These are phyloP conservation scores for Tupaia tana DNA, from an alignment of 2,113 vertebrate genomes.

Conservation along the genomic window DNA sequence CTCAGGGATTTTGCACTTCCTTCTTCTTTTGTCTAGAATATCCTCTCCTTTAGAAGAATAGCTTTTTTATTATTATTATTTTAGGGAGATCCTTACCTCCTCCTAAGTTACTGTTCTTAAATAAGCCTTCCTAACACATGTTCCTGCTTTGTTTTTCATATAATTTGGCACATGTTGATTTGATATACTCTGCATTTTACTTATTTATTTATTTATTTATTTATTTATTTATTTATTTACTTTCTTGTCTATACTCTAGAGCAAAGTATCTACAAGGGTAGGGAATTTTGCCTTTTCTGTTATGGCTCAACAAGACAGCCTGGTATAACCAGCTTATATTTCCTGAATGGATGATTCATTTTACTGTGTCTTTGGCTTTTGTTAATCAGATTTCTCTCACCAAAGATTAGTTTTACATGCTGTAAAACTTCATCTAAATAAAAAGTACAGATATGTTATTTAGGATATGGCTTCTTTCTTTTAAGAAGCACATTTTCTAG, in stretches of 20 bases:
- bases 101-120: background rate
- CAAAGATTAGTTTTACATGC: background rate
- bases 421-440: constrained; percentile 12
- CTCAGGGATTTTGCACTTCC: background rate
- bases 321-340: background rate
- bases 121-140: background rate
- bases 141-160: background rate
- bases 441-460: background rate
- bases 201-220: background rate
- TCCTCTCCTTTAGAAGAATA: background rate
- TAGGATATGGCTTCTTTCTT: background rate
- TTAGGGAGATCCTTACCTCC: background rate
- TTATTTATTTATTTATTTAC: background rate
- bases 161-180: background rate
- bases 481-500: background rate
- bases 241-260: background rate
- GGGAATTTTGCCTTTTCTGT: background rate
- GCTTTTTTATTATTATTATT: background rate
- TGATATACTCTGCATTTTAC: background rate
- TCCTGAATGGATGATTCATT: background rate
- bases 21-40: background rate
- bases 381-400: background rate
- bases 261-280: background rate
- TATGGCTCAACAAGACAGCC: background rate
- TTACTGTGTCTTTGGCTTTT: background rate